Conservation (phyloP, 2,797 vertebrate species). For the Malacoctenus gilli region DNA sequence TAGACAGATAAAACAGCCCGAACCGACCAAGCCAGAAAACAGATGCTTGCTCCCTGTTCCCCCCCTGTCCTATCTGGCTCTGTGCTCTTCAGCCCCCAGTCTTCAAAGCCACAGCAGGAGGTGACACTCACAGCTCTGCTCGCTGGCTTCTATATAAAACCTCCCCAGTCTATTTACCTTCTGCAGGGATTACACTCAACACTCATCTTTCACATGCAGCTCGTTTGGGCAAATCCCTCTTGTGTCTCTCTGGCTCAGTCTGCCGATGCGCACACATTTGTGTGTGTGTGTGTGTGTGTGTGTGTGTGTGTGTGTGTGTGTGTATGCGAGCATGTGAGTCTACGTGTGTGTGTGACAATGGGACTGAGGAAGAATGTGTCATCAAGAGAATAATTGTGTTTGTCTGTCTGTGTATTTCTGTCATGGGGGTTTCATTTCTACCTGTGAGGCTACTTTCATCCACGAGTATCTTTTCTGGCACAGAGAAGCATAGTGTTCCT, state of each 20-base stretch:
- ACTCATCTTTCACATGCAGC: conserved; percentile 61
- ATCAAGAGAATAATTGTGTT: conserved; percentile 52
- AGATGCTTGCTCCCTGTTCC: conserved; percentile 44
- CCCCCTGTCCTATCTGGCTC: conserved; percentile 55
- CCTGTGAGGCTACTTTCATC: conserved; percentile 56
- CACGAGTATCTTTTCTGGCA: conserved; percentile 47
- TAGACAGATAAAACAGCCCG: conserved; percentile 51
- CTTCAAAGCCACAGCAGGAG: conserved; percentile 68
- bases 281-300: conserved; percentile 7
- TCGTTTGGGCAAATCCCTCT: conserved; percentile 63
- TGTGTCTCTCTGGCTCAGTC: conserved; percentile 48
- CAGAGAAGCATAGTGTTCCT: conserved; percentile 33
- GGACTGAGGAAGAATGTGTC: conserved; percentile 26
- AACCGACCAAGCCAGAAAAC: conserved; percentile 33
- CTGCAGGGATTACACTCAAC: conserved; percentile 66
- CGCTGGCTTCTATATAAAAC: conserved; percentile 56
- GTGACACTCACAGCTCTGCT: conserved; percentile 57
- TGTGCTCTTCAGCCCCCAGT: conserved; percentile 50
- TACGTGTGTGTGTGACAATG: conserved; percentile 9
- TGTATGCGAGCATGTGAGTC: neutral
- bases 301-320: conserved; percentile 5
- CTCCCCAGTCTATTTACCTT: conserved; percentile 70
- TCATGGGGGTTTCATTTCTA: conserved; percentile 48
- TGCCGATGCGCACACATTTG: conserved; percentile 8
- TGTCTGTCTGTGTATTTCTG: conserved; percentile 47